These are phyloP conservation scores for Siniperca chuatsi DNA, from an alignment of 2,113 vertebrate species.

Conservation along the genomic window DNA sequence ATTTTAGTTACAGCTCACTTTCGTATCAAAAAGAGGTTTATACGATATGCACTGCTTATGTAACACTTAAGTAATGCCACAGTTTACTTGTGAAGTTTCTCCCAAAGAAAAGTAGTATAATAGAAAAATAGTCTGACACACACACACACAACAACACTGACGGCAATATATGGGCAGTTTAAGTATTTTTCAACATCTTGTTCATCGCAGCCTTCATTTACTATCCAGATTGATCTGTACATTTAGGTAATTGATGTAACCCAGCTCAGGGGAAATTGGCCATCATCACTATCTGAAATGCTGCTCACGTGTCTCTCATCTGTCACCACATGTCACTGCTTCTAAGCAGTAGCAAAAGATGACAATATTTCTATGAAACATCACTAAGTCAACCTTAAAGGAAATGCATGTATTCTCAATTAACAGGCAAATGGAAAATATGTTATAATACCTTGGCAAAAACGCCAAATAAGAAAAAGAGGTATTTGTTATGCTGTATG, in stretches of 20 bases:
- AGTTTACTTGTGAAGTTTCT: neutral
- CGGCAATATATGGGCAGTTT: neutral
- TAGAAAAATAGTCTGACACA: neutral
- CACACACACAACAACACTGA: neutral
- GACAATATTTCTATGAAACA: neutral
- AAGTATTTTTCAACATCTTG: neutral
- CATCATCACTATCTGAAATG: too few relatives aligned
- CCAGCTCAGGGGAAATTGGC: too few relatives aligned
- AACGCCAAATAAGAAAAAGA: neutral
- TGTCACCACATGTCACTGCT: neutral
- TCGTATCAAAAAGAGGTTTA: neutral
- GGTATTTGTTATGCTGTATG: constrained; percentile 8
- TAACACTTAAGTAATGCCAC: neutral
- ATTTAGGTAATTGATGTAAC: neutral
- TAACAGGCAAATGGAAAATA: neutral
- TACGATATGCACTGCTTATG: neutral
- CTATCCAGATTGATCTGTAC: neutral
- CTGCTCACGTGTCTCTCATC: too few relatives aligned
- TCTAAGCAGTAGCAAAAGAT: neutral
- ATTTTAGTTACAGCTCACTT: neutral
- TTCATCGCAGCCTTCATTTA: neutral
- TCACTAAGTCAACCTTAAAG: neutral
- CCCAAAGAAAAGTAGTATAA: neutral
- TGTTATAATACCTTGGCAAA: neutral
- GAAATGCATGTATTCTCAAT: neutral